phyloP scores from a whole-genome alignment of 1,140 invertebrate genomes.

The Drosophila obscura region DNA sequence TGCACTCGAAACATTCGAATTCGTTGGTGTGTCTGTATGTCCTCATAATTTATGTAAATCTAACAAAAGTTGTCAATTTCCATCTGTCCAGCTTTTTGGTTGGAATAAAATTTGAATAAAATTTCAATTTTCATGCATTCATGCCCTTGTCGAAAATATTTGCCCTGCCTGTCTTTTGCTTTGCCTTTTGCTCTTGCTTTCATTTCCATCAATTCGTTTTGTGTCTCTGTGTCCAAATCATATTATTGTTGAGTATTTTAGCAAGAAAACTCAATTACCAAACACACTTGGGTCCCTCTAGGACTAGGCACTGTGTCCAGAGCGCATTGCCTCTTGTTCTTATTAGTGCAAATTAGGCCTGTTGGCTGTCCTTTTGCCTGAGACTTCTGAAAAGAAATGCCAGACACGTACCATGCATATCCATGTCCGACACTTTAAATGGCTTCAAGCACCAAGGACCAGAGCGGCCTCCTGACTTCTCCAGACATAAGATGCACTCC shows the following conservation, averaged over 20 bases:
- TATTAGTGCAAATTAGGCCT: constrained; percentile 64
- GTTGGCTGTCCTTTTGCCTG: background rate
- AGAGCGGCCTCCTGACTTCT: background rate
- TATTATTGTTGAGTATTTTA: constrained; percentile 38
- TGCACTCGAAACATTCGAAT: constrained; percentile 25
- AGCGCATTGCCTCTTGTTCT: constrained; percentile 37
- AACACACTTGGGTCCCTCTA: constrained; percentile 16
- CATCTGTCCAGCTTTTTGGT: constrained; percentile 28
- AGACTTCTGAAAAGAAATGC: constrained; percentile 24
- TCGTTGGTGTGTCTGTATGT: constrained; percentile 20
- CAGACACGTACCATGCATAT: constrained; percentile 56
- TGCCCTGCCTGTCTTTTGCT: too few species aligned
- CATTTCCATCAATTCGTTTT: constrained; percentile 17
- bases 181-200: background rate
- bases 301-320: background rate
- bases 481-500: constrained; percentile 11
- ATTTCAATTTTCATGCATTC: constrained; percentile 77
- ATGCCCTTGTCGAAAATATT: constrained; percentile 30
- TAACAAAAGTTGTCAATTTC: constrained; percentile 44
- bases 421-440: constrained; percentile 48
- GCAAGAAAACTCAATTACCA: constrained; percentile 66
- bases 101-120: constrained; percentile 60
- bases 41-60: constrained; percentile 77
- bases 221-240: constrained; percentile 26
- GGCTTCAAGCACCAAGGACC: constrained; percentile 15